Evolutionary conservation across 2,797 vertebrate genomes (phyloP), one percentile per base, ranked within the genome.

Genomic region (Australoheros facetus): DNA sequence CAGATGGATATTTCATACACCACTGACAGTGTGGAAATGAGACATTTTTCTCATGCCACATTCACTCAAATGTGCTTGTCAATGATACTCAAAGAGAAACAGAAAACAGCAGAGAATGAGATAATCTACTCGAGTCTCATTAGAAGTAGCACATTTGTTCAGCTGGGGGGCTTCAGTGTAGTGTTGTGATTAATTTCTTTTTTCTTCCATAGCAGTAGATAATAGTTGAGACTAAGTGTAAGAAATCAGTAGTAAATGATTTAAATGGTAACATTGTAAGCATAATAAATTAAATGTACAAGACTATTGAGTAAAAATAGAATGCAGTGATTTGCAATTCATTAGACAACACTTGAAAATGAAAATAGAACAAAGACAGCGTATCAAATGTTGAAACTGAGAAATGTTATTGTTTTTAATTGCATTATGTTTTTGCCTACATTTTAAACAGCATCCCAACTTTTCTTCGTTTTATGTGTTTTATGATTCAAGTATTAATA

Each of bases 401-500:
- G 23, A 19, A 37, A 66, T 66, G 62, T 66, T 19, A 12, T 28
- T 48, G 16, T 48, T 45, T 64, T 77, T 75, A 83, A 57, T 28
- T 34, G 23, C 28, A 19, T 23, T 42, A 62, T 42, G 37, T 64
- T 64, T 0, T 64, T 64, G 26, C 26, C 1, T 64, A 64, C 8
- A 45, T 45, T 64, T 64, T 45, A 64, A 37, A 42, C 37, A 64
- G 37, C 37, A 64, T 64, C 60, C 16, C 21, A 64, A 55, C 75
- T 70, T 17, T 17, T 56, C 58, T 74, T 37, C 30, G 9, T 19
- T 75, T 62, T 3, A 54, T 71, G 21, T 6, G 8, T 70, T 88
- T 84, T 75, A 59, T 81, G 74, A 87, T 89, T 82, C 76, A 83
- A 73, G 55, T 71, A 75, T 78, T 82, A 92, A 87, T 87, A 56